Evolutionary conservation across 2,113 vertebrate species (phyloP).

Genomic region (Asarcornis scutulata): DNA sequence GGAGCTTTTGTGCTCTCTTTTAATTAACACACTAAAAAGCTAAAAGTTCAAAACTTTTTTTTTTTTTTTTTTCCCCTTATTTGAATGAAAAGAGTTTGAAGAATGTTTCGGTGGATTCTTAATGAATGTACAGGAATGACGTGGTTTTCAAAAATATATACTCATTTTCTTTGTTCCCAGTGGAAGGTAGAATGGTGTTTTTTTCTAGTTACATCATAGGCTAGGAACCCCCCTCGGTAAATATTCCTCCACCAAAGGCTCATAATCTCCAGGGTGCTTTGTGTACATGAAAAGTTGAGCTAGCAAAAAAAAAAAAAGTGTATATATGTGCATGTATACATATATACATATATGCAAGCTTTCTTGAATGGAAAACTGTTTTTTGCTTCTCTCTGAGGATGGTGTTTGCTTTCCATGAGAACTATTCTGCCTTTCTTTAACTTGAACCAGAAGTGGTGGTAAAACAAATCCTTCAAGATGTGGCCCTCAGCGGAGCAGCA

Average conservation of each 20-base stretch:
- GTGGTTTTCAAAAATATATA: neutral
- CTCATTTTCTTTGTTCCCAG: neutral
- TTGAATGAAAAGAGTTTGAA: neutral
- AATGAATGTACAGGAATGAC: neutral
- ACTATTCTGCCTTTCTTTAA: neutral
- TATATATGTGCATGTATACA: too few species aligned
- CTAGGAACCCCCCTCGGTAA: neutral
- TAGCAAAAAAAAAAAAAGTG: neutral
- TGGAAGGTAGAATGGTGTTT: neutral
- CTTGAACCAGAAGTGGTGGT: neutral
- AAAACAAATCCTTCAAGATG: rapidly evolving
- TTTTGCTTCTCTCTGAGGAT: neutral
- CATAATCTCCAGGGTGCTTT: neutral
- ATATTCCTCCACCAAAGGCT: neutral
- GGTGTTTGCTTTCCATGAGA: neutral
- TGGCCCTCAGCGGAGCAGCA: neutral
- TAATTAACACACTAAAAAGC: neutral
- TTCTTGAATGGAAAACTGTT: neutral
- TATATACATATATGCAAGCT: neutral
- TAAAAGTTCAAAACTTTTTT: neutral
- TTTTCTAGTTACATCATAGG: neutral
- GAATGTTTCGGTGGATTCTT: neutral
- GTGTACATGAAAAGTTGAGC: neutral
- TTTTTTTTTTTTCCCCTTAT: neutral
- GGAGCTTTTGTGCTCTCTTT: neutral